Evolutionary conservation across 2,113 vertebrate species (phyloP), one percentile per base, ranked within the genome.

Genomic region (Xenopus borealis): DNA sequence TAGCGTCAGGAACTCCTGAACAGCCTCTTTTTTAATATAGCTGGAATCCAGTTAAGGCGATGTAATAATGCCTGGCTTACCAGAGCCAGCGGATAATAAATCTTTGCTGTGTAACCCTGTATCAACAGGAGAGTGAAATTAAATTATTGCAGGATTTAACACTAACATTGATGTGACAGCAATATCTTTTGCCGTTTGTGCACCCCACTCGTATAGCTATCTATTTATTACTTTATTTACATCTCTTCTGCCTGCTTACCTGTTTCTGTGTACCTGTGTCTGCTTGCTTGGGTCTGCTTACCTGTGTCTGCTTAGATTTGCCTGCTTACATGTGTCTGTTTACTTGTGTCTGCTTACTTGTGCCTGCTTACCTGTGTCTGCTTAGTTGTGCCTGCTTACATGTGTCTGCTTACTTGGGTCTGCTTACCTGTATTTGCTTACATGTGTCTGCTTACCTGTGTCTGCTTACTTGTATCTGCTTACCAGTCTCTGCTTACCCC

Each of bases 21-120:
- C 47, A 45, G 52, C 67, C 65, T 67, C 62, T 68, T 75, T 77
- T 76, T 77, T 77, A 77, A 77, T 77, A 77, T 77, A 70, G 67
- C 74, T 77, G 59, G 74, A 77, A 77, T 77, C 74, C 74, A 77
- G 66, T 77, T 77, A 77, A 77, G 74, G 74, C 74, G 59, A 77
- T 62, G 74, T 70, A 77, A 77, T 77, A 77, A 77, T 70, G 74
- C 70, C 74, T 77, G 74, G 74, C 69, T 77, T 77, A 77, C 74
- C 67, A 45, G 19, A 70, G 74, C 59, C 66, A 16, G 66, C 67
- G 57, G 66, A 70, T 77, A 77, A 77, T 77, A 77, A 69, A 77
- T 77, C 74, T 77, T 67, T 18, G 50, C 61, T 69, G 59, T 77
- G 74, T 77, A 77, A 77, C 74, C 74, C 74, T 77, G 66, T 77